Evolutionary conservation across 2,888 invertebrate species (phyloP).

Genomic region (Esperia sulphurella): DNA sequence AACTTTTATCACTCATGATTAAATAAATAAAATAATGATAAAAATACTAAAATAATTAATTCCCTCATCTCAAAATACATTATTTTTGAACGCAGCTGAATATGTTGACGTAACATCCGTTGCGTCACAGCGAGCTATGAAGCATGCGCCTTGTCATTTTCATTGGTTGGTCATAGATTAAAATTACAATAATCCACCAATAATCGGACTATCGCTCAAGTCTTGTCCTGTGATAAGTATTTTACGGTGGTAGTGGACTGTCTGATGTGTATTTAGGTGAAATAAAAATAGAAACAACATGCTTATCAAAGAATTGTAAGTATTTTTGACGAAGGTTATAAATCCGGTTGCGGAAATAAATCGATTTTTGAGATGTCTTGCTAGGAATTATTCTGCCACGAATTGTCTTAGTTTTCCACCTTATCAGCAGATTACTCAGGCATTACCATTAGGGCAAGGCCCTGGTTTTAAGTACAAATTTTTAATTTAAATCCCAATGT

Average conservation of each 20-base stretch:
- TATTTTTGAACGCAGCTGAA: slow-evolving; percentile 21
- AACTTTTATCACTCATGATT: not conserved
- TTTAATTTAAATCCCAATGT: not conserved
- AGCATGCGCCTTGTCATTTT: slow-evolving; percentile 81
- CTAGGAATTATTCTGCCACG: slow-evolving; percentile 32
- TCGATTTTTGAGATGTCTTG: slow-evolving; percentile 61
- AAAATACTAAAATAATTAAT: no score
- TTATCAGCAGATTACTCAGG: slow-evolving; percentile 35
- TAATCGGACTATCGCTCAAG: slow-evolving; percentile 71
- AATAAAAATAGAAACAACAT: slow-evolving; percentile 72
- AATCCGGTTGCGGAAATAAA: slow-evolving; percentile 56
- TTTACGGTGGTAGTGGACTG: slow-evolving; percentile 72
- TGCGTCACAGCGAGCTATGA: slow-evolving; percentile 73
- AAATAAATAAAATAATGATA: no score
- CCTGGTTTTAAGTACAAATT: not conserved
- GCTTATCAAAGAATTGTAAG: slow-evolving; percentile 87
- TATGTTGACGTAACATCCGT: slow-evolving; percentile 80
- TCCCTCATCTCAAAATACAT: not conserved
- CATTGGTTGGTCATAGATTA: slow-evolving; percentile 68
- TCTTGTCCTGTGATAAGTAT: slow-evolving; percentile 73
- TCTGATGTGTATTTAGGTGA: slow-evolving; percentile 76
- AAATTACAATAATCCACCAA: slow-evolving; percentile 65
- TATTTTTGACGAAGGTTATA: slow-evolving; percentile 63
- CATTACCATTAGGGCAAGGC: not conserved
- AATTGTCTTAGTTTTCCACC: slow-evolving; percentile 28